Evolutionary conservation across 1,140 invertebrate species (phyloP).

Genomic region (Diachasma alloeum): DNA sequence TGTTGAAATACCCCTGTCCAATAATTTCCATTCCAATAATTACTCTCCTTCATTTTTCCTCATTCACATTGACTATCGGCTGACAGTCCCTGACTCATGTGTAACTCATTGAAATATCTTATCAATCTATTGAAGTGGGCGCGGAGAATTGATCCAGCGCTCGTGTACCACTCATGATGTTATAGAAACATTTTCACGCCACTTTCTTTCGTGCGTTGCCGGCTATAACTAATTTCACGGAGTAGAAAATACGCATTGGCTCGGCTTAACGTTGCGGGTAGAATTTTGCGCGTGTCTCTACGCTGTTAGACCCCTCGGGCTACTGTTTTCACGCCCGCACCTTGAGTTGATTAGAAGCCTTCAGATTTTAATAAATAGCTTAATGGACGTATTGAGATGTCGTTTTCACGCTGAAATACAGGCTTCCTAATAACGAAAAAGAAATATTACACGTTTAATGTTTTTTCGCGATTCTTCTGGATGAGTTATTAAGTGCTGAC

Average conservation of each 20-base stretch:
- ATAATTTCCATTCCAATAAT: neutral
- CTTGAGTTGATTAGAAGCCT: neutral
- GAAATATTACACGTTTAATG: neutral
- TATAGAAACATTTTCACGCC: conserved; percentile 2
- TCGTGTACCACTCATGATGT: neutral
- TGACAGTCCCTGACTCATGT: neutral
- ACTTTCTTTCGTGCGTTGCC: neutral
- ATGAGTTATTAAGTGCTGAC: neutral
- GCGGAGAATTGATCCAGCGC: neutral
- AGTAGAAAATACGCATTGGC: neutral
- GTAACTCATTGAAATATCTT: neutral
- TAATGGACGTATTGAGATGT: conserved; percentile 1
- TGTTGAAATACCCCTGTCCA: neutral
- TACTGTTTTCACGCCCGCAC: neutral
- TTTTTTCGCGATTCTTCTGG: neutral
- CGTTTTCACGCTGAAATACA: neutral
- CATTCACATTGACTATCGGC: neutral
- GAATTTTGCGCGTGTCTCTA: neutral
- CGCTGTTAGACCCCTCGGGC: neutral
- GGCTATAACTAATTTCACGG: neutral
- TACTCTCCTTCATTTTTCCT: neutral
- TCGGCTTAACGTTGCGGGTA: neutral
- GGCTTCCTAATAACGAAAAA: neutral
- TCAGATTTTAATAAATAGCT: neutral
- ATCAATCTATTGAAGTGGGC: conserved; percentile 5